Percentiles rank a stretch among this genome's conserved stretches.
Conservation (phyloP, 2,888 invertebrate species). For the Rotaria socialis region DNA sequence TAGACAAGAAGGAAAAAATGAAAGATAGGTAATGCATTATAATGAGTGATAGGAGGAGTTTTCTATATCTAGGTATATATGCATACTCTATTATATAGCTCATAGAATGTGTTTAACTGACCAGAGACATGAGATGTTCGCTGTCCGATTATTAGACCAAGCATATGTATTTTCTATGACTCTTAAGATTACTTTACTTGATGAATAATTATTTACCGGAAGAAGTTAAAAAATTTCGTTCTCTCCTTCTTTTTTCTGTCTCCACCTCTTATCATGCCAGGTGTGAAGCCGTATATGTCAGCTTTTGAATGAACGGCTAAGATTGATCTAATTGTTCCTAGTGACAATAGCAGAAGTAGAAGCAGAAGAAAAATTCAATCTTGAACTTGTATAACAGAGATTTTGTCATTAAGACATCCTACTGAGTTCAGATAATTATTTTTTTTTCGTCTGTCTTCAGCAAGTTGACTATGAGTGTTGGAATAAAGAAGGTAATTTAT, state of each 20-base stretch:
- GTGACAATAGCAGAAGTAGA: not conserved
- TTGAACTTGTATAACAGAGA: not conserved
- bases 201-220: not conserved
- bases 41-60: not conserved
- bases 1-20: not conserved
- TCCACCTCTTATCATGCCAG: not conserved
- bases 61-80: not conserved
- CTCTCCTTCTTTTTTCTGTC: no score
- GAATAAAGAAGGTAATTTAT: constrained; percentile 3
- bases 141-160: not conserved
- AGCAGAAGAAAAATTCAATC: not conserved
- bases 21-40: not conserved
- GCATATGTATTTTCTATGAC: not conserved
- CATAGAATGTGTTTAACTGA: constrained; percentile 4
- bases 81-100: not conserved
- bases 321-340: constrained; percentile 5
- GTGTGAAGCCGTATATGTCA: not conserved
- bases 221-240: not conserved
- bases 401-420: not conserved
- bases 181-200: not conserved
- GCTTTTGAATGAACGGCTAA: not conserved
- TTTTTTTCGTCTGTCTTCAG: not conserved
- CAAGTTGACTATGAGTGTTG: constrained; percentile 8
- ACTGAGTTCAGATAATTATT: not conserved
- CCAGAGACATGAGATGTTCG: not conserved